Base-by-base conservation (phyloP, 2,888 invertebrate genomes). In the Drosophila nr. fundita region DNA sequence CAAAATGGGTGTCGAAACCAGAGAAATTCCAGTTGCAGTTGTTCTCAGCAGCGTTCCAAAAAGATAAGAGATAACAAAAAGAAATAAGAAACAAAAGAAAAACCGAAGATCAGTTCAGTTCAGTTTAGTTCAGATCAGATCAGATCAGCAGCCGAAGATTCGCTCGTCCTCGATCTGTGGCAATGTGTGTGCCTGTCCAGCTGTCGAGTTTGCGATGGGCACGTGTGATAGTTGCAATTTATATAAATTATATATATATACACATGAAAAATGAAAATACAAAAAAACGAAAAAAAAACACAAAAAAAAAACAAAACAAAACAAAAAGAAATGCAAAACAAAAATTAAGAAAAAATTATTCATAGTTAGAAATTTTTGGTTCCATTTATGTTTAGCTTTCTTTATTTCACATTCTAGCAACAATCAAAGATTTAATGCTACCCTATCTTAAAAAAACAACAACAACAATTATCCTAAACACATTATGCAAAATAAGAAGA, bases 181-280 rank as follows among this genome's bases (percentile, higher is more conserved):
- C 89, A 87, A 87, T 81, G 88, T 87, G 87, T 86, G 89, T 84
- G 87, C 82, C 77, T 75, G 53, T 88, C 68, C 81, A 67, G 71
- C 69, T 68, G 63, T 68, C 50, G 48, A 50, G 74, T 68, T 24
- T 73, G 83, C 80, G 76, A 73, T 67, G 88, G 86, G 79, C 88
- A 89, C 90, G 87, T 87, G 87, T 87, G 87, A 87, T 87, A 87
- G 87, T 87, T 87, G 90, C 87, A 87, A 87, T 89, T 87, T 87
- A 87, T 88, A 87, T 90, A 83, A 87, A 86, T 70, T 82, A 76
- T 76, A 76, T 73, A 81, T 73, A 79, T 78, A 79, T 60, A 80
- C 57, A 67, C 40, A 62, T 61, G 34, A 67, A 63, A 72, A 73
- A 70, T 53, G 50, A 69, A 60, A 69, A 62, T 48, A 48, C 52